Base-by-base conservation (phyloP, 2,797 vertebrate genomes). In the Heliangelus exortis region DNA sequence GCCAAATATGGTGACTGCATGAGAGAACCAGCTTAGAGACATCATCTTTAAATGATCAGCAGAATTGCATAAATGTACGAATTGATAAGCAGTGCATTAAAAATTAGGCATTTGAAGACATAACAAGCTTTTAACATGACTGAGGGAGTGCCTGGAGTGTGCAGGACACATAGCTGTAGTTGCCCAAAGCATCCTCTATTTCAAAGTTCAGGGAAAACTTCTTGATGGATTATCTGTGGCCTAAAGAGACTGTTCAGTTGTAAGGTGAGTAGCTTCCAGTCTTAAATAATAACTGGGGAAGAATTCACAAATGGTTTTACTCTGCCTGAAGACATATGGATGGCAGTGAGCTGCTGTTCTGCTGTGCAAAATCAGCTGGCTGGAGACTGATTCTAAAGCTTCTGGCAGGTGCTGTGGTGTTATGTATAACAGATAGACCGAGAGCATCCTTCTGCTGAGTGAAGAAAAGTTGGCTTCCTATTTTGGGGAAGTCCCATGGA, bases 261-360 rank as follows among this genome's bases (percentile, higher is more conserved):
- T 22, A 39, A 34, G 0, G 1, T 61, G 48, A 39, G 9, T 58
- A 21, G n/a, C 33, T 73, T 73, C 23, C 12, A 36, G 45, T 15
- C 26, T 45, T 59, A 48, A 54, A 43, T 33, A n/a, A 36, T 59
- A 76, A 41, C 0, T 28, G 19, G 6, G 22, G 22, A 61, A n/a
- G 17, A 80, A 58, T 67, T n/a, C 15, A 48, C 12, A 10, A 31
- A 9, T 29, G 6, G 15, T 78, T 87, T 82, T 18, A 9, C 11
- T 9, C 51, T 73, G 4, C 15, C 23, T 41, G 18, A 59, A 22
- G 20, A 15, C 26, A 54, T 33, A 2, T 0, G 16, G 1, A 6
- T 62, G 34, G 7, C 26, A 36, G 33, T 41, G 26, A 80, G 12
- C 36, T 67, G 17, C 45, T 78, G 8, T 86, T 94, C 76, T 69